A percentile compares a stretch with the other conserved stretches of the same genome.
Evolutionary conservation across 1,140 invertebrate genomes (phyloP).

Genomic region (Listronotus bonariensis): DNA sequence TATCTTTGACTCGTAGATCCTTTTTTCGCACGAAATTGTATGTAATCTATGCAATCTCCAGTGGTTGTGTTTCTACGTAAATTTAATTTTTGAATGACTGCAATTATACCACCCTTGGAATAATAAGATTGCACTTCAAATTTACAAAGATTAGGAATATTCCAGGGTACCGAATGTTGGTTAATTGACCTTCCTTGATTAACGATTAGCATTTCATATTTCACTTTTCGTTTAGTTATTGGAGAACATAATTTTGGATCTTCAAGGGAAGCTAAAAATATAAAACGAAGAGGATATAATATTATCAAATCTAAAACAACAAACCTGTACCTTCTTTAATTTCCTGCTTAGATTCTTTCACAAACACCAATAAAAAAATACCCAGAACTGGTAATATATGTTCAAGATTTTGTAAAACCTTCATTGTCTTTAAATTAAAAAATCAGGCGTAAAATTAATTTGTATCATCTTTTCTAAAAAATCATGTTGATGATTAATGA

Average conservation of each 20-base stretch:
- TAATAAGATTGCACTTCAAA: conserved; percentile 16
- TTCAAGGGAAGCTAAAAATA: conserved; percentile 3
- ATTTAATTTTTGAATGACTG: conserved; percentile 20
- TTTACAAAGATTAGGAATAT: conserved; percentile 1
- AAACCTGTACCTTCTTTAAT: neutral
- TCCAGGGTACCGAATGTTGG: neutral
- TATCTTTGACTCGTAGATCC: neutral
- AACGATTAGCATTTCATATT: conserved; percentile 8
- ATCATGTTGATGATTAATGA: too few relatives aligned
- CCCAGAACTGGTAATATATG: neutral
- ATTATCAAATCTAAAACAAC: neutral
- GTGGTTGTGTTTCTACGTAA: neutral
- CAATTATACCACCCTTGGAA: conserved; percentile 15
- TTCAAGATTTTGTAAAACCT: neutral
- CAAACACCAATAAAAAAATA: conserved; percentile 3
- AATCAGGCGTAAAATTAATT: neutral
- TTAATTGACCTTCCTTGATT: neutral
- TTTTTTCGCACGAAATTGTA: conserved; percentile 13
- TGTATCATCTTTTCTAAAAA: neutral
- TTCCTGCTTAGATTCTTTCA: neutral
- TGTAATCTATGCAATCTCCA: conserved; percentile 15
- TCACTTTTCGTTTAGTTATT: conserved; percentile 17
- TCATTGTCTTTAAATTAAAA: neutral
- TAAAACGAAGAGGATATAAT: neutral
- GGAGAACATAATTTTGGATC: conserved; percentile 11